phyloP scores from a whole-genome alignment of 2,888 invertebrate genomes.

The Cylloceria caligata region DNA sequence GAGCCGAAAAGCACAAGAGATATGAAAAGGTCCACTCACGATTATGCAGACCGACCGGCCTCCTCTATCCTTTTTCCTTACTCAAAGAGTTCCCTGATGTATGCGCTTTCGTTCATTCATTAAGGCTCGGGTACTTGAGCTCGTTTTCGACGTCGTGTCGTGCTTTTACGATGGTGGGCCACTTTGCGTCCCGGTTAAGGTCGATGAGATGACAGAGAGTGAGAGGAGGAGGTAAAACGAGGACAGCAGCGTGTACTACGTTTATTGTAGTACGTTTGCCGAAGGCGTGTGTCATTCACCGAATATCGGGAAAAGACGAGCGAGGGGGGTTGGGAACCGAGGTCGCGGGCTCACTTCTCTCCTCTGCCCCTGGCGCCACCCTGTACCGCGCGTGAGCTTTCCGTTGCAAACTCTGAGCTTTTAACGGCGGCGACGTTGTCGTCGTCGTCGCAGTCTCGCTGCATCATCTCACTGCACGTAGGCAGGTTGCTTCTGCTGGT shows the following conservation, averaged over 20 bases:
- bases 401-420: slow-evolving; percentile 47
- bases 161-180: slow-evolving; percentile 26
- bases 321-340: slow-evolving; percentile 9
- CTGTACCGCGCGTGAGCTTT: slow-evolving; percentile 36
- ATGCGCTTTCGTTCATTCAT: slow-evolving; percentile 72
- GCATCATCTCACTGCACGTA: slow-evolving; percentile 44
- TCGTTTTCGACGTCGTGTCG: slow-evolving; percentile 29
- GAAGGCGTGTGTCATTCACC: slow-evolving; percentile 65
- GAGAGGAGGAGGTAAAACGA: slow-evolving; percentile 8
- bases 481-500: background rate
- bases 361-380: slow-evolving; percentile 26
- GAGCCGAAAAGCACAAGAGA: slow-evolving; percentile 27
- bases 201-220: slow-evolving; percentile 32
- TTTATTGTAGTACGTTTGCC: slow-evolving; percentile 59
- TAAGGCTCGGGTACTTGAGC: slow-evolving; percentile 59
- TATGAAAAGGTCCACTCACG: slow-evolving; percentile 14
- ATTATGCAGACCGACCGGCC: background rate
- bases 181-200: slow-evolving; percentile 41
- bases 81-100: slow-evolving; percentile 24
- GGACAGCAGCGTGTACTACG: slow-evolving; percentile 49
- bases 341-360: slow-evolving; percentile 37
- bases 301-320: slow-evolving; percentile 62
- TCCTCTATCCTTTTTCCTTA: slow-evolving; percentile 27
- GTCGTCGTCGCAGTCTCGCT: slow-evolving; percentile 25
- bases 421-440: slow-evolving; percentile 30